These are phyloP conservation scores for Sebastolobus alascanus DNA, from an alignment of 2,797 vertebrate species.

Conservation along the genomic window DNA sequence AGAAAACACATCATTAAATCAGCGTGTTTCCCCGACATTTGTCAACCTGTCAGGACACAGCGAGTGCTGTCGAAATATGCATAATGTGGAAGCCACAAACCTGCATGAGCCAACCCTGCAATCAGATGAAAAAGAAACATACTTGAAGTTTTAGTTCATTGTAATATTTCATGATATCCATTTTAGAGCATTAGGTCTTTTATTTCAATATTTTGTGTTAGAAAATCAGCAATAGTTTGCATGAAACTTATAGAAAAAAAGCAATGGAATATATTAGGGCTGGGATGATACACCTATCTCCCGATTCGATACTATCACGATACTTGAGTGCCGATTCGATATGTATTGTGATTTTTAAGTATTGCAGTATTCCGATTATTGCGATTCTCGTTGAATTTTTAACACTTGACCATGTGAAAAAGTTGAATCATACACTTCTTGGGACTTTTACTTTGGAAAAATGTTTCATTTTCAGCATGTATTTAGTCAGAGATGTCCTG, in stretches of 20 bases:
- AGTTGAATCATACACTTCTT: too few relatives aligned
- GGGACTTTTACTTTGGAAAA: too few relatives aligned
- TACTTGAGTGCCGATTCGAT: too few relatives aligned
- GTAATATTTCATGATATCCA: neutral
- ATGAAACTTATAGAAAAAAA: slow-evolving; percentile 11
- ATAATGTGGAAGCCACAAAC: slow-evolving; percentile 50
- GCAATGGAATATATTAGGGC: neutral
- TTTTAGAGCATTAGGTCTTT: neutral
- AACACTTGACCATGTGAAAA: too few relatives aligned
- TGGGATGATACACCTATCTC: too few relatives aligned
- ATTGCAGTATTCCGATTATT: too few relatives aligned
- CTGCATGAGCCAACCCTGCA: slow-evolving; percentile 38
- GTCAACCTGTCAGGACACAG: slow-evolving; percentile 80
- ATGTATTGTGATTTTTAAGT: too few relatives aligned
- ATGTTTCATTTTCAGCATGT: too few relatives aligned
- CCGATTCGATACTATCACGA: too few relatives aligned
- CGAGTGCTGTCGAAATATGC: slow-evolving; percentile 50
- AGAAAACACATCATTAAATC: slow-evolving; percentile 79
- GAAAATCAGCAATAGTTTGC: slow-evolving; percentile 11
- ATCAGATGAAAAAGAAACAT: slow-evolving; percentile 46
- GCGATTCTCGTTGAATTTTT: rapidly evolving
- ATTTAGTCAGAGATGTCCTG: too few relatives aligned
- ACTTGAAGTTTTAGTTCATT: slow-evolving; percentile 6
- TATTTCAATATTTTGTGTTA: neutral
- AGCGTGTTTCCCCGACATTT: slow-evolving; percentile 72